Evolutionary conservation across 2,888 invertebrate species (phyloP).

Genomic region (Leistus spinibarbis): DNA sequence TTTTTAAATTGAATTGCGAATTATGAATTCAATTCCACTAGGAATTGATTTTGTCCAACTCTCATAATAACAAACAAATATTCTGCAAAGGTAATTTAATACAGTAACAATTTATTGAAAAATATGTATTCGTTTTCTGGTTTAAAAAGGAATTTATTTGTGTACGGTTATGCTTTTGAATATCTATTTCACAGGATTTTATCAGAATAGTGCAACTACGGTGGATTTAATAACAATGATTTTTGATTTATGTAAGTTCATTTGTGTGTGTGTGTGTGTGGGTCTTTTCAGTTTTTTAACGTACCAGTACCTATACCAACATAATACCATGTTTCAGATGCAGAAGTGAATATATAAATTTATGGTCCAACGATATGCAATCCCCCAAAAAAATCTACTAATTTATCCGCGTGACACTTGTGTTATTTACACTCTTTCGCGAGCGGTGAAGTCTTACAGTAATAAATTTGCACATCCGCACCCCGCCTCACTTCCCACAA

Average conservation of each 20-base stretch:
- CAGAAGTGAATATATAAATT: slow-evolving; percentile 20
- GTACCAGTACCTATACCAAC: background rate
- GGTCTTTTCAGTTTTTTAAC: background rate
- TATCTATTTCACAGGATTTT: background rate
- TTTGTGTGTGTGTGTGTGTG: background rate
- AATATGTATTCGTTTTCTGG: too few relatives aligned
- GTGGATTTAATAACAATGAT: background rate
- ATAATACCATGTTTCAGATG: background rate
- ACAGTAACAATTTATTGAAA: too few relatives aligned
- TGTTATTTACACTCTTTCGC: slow-evolving; percentile 20
- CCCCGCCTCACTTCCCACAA: background rate
- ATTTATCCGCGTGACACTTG: slow-evolving; percentile 20
- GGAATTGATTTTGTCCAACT: too few relatives aligned
- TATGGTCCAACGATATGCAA: slow-evolving; percentile 12
- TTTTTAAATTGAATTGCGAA: too few relatives aligned
- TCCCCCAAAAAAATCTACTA: slow-evolving; percentile 4
- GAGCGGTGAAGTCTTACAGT: slow-evolving; percentile 7
- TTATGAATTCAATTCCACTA: background rate
- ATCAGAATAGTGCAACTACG: background rate
- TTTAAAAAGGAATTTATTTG: too few relatives aligned
- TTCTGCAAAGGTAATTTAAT: too few relatives aligned
- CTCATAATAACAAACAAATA: too few relatives aligned
- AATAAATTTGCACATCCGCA: background rate
- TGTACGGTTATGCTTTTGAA: background rate
- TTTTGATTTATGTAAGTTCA: background rate